Evolutionary conservation across 92 coral and sea anemone species (phyloP).

Genomic region (Parazoanthus atlanticus): DNA sequence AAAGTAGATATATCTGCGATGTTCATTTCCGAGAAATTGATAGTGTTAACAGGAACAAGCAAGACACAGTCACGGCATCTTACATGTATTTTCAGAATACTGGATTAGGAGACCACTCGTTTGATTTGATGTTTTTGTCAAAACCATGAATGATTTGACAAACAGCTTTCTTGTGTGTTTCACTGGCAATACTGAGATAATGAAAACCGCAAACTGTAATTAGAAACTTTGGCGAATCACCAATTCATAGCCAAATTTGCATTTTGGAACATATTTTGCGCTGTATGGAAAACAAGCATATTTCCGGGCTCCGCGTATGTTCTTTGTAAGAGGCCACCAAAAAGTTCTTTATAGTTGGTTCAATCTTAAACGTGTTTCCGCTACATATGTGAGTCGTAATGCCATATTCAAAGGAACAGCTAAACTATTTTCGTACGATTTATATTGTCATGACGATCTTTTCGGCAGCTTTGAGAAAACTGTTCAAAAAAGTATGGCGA

Average conservation of each 20-base stretch:
- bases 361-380: background rate
- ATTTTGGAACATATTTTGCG: too few species aligned
- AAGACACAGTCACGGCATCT: background rate
- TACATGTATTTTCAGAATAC: background rate
- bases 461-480: constrained; percentile 21
- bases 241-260: background rate
- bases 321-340: too few species aligned
- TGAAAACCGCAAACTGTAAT: background rate
- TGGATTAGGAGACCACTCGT: background rate
- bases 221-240: too few species aligned
- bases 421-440: constrained; percentile 54
- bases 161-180: too few species aligned
- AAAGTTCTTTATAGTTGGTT: background rate
- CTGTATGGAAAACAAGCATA: background rate
- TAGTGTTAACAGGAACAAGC: background rate
- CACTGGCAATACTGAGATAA: background rate
- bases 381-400: background rate
- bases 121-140: background rate
- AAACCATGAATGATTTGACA: too few species aligned
- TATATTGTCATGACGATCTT: constrained; percentile 41
- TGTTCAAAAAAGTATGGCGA: constrained; percentile 34
- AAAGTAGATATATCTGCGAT: too few species aligned
- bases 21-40: background rate
- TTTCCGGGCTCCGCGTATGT: too few species aligned
- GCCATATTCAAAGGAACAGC: constrained; percentile 43